These are phyloP conservation scores for Bicyclus anynana DNA, from an alignment of 1,140 invertebrate genomes.

Conservation along the genomic window DNA sequence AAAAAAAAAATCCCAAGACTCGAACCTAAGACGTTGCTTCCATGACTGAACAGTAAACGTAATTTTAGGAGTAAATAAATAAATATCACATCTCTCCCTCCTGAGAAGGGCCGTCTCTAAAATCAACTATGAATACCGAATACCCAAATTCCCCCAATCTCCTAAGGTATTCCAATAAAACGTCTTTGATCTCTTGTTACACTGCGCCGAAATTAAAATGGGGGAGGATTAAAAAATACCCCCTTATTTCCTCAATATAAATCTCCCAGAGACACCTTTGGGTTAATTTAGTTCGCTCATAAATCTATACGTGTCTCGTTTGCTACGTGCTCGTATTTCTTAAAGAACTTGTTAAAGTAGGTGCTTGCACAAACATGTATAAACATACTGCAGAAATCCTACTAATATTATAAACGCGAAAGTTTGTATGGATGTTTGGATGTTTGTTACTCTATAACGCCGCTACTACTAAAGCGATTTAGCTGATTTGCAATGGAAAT, in stretches of 20 bases:
- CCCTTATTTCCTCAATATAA: conserved; percentile 54
- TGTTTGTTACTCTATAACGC: no score
- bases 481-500: no score
- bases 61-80: no score
- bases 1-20: no score
- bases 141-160: neutral
- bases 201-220: conserved; percentile 14
- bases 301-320: conserved; percentile 41
- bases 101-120: no score
- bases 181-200: conserved; percentile 10
- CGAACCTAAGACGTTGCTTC: no score
- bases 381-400: no score
- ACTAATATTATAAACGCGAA: no score
- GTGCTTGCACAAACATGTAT: neutral
- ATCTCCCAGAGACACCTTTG: conserved; percentile 47
- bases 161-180: neutral
- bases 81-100: no score
- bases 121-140: neutral
- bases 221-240: conserved; percentile 34
- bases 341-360: conserved; percentile 8
- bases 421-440: no score
- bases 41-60: no score
- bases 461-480: no score
- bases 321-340: conserved; percentile 15
- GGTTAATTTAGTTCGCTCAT: conserved; percentile 52